phyloP scores from a whole-genome alignment of 2,797 vertebrate species.

The Clarias platycephalus region DNA sequence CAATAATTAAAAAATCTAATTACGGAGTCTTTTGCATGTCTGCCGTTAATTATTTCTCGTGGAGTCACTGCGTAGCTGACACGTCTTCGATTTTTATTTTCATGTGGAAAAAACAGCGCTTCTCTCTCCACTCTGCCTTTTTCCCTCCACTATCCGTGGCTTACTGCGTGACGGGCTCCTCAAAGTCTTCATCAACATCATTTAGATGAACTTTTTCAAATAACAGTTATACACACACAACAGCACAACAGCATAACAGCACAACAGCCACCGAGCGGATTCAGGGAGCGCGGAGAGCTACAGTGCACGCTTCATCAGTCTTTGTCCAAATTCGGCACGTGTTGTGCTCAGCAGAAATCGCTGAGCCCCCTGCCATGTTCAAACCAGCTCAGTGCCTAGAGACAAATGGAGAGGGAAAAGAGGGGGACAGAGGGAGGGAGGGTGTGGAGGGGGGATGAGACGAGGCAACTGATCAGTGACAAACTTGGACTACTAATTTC shows the following conservation, averaged over 20 bases:
- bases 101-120: constrained; percentile 57
- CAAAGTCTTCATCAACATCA: constrained; percentile 31
- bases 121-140: constrained; percentile 12
- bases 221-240: constrained; percentile 17
- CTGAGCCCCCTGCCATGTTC: constrained; percentile 44
- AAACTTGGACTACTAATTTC: constrained; percentile 31
- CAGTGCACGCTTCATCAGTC: constrained; percentile 35
- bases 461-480: constrained; percentile 16
- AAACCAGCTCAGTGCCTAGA: constrained; percentile 34
- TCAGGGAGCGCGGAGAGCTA: constrained; percentile 24
- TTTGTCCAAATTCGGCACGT: constrained; percentile 45
- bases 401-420: constrained; percentile 21
- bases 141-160: not conserved
- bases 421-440: constrained; percentile 1
- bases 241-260: not conserved
- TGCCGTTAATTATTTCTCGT: constrained; percentile 74
- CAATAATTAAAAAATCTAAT: constrained; percentile 85
- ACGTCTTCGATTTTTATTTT: constrained; percentile 69
- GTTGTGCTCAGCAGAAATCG: constrained; percentile 37
- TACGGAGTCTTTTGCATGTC: constrained; percentile 79
- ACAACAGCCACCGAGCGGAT: constrained; percentile 11
- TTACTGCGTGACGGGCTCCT: constrained; percentile 9
- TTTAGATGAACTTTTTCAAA: constrained; percentile 15
- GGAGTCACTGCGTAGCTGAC: constrained; percentile 67
- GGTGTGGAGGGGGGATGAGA: not conserved